Base-by-base conservation (phyloP, 1,140 invertebrate species). In the Musca domestica region DNA sequence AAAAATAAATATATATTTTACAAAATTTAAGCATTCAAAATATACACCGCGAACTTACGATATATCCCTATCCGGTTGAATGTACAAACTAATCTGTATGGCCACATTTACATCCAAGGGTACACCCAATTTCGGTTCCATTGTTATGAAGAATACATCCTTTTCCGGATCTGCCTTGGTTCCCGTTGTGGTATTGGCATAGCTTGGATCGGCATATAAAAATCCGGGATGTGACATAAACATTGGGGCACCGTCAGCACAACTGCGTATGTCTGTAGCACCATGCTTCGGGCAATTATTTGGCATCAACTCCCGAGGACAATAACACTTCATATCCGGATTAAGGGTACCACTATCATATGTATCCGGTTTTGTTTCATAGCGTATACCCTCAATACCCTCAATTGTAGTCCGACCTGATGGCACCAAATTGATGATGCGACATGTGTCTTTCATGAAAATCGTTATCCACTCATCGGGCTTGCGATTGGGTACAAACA, bases 221-320 rank as follows among this genome's bases (percentile, higher is more conserved):
- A 95, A 96, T 82, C 96, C 93, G 0, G 94, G 93, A 65, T 90
- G 88, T 1, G 93, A 94, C 19, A 95, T 80, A 73, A 90, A 94
- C 19, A 91, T 88, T 0, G 94, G 94, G 6, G 91, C 88, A 7
- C 88, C 89, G 67, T 83, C 88, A 72, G 87, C 86, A 71, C 90
- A 92, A 1, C 84, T 81, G 0, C 87, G 87, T 7, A 92, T 85
- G 74, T 91, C 88, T 64, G 90, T 84, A 4, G 86, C 83, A 1
- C 88, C 88, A 34, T 69, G 69, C 17, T 72, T 68, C 0, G 80
- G 80, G 58, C 84, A 85, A 10, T 86, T 84, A 19, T 77, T 48
- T 49, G 82, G 83, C 1, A 82, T 74, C 4, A 25, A 69, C 0
- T 73, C 70, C 6, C 64, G 23, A 0, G 77, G 69, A 69, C 84